Evolutionary conservation across 2,113 vertebrate genomes (phyloP).

Genomic region (Forbesichthys agassizii): DNA sequence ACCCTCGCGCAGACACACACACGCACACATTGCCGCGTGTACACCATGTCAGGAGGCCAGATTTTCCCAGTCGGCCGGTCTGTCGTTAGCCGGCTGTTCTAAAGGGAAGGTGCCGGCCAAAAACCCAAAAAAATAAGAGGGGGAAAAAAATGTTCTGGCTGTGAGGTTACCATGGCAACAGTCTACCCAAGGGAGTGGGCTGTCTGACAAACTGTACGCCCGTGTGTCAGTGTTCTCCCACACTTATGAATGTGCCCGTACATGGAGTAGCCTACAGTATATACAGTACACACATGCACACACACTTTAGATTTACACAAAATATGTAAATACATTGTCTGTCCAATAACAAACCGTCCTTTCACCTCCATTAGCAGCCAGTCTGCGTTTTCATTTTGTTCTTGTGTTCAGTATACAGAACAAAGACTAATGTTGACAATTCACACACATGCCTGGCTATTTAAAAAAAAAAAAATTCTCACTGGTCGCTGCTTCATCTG

Average conservation of each 20-base stretch:
- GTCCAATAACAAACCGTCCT: conserved; percentile 28
- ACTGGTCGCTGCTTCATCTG: conserved; percentile 31
- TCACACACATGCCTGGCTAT: conserved; percentile 30
- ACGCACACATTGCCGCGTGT: conserved; percentile 20
- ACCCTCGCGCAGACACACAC: not conserved
- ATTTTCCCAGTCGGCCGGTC: conserved; percentile 67
- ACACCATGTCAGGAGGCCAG: conserved; percentile 50
- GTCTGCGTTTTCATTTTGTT: conserved; percentile 20
- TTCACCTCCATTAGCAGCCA: conserved; percentile 36
- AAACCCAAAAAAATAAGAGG: not conserved
- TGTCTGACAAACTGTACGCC: conserved; percentile 69
- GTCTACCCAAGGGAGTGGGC: conserved; percentile 66
- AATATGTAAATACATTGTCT: conserved; percentile 26
- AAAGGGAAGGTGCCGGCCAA: conserved; percentile 66
- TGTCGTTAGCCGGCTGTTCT: conserved; percentile 72
- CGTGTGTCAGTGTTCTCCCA: conserved; percentile 55
- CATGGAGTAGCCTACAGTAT: too few relatives aligned
- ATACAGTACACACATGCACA: not conserved
- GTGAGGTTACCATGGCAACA: conserved; percentile 73
- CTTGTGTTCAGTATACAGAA: conserved; percentile 17
- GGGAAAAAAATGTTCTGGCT: conserved; percentile 53
- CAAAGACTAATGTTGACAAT: conserved; percentile 21
- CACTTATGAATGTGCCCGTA: not conserved
- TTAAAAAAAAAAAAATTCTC: conserved; percentile 1
- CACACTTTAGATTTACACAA: conserved; percentile 36